Evolutionary conservation across 2,113 vertebrate genomes (phyloP).

Genomic region (Halcyon malimbica): DNA sequence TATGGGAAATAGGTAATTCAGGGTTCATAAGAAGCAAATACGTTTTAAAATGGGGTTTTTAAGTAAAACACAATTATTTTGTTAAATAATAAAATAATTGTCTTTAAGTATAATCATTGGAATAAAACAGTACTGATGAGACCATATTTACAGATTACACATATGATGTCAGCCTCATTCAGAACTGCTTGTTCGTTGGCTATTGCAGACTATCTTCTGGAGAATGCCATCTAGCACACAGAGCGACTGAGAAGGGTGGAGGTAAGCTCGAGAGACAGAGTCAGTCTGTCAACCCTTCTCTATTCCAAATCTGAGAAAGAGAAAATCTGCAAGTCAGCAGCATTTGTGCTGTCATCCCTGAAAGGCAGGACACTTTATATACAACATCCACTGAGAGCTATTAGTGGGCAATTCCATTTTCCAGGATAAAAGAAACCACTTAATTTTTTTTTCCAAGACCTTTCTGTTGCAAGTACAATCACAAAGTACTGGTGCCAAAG

Average conservation of each 20-base stretch:
- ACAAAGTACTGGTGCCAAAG: neutral
- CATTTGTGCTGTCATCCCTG: fast-evolving
- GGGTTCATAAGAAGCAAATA: neutral
- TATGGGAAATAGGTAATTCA: neutral
- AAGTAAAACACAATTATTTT: neutral
- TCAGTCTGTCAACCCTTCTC: neutral
- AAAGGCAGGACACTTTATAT: neutral
- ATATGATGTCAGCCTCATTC: neutral
- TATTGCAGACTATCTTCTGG: neutral
- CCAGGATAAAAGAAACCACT: neutral
- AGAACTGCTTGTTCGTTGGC: neutral
- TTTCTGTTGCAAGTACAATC: neutral
- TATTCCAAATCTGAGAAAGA: neutral
- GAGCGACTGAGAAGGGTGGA: neutral
- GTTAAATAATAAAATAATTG: neutral
- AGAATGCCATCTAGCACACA: neutral
- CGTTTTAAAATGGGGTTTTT: neutral
- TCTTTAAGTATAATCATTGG: neutral
- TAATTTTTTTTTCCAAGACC: neutral
- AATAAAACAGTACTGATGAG: neutral
- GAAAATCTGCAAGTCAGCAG: neutral
- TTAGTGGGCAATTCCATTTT: neutral
- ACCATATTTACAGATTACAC: neutral
- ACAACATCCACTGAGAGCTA: neutral
- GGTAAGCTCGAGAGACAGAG: neutral